Conservation (phyloP, 2,113 vertebrate genomes). For the Hyperopisus bebe region DNA sequence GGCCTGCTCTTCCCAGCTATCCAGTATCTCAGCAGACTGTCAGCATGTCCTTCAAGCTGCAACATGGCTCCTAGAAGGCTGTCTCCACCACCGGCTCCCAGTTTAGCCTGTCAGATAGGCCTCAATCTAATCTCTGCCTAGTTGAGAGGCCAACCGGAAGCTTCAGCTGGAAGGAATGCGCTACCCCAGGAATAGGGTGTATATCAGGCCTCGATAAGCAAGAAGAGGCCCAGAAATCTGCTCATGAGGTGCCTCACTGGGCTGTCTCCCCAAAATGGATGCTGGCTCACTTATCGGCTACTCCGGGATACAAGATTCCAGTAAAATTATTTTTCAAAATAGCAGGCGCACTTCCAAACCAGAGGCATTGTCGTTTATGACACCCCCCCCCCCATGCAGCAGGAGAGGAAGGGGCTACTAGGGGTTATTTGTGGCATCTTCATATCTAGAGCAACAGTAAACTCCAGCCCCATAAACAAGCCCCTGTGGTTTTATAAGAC, state of each 20-base stretch:
- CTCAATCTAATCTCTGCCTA: conserved; percentile 8
- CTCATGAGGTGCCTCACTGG: not conserved
- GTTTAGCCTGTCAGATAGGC: not conserved
- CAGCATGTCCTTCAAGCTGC: not conserved
- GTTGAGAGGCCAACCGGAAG: not conserved
- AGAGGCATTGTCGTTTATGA: not conserved
- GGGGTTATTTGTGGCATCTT: not conserved
- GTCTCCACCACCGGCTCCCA: not conserved
- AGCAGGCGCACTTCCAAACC: not conserved
- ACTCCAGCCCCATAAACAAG: not conserved
- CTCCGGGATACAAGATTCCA: not conserved
- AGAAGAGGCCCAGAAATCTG: not conserved
- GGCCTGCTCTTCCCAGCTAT: not conserved
- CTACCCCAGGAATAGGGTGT: not conserved
- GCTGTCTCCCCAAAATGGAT: not conserved
- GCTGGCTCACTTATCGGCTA: not conserved
- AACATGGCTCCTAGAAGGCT: not conserved
- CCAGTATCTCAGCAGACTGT: not conserved
- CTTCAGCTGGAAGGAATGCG: conserved; percentile 11
- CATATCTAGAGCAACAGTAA: not conserved
- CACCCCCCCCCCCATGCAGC: not conserved
- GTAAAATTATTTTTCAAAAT: not conserved
- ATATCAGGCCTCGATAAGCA: not conserved
- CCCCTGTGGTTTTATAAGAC: not conserved
- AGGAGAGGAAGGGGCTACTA: not conserved